Percentiles rank a stretch among this genome's conserved stretches.
These are phyloP conservation scores for Apoda limacodes DNA, from an alignment of 2,888 invertebrate genomes.

Conservation along the genomic window DNA sequence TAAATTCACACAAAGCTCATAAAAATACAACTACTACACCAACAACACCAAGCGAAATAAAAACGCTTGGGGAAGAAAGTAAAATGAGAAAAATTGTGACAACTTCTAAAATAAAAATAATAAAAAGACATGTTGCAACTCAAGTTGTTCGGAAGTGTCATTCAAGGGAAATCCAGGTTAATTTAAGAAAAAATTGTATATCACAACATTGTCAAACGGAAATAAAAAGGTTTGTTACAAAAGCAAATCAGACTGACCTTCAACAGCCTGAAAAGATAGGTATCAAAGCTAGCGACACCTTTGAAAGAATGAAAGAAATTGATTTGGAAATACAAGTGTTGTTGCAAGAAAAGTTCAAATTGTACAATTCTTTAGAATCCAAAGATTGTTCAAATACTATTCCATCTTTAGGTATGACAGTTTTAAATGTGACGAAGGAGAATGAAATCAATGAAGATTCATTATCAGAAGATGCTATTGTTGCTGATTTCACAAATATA, in stretches of 20 bases:
- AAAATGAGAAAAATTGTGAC: no score
- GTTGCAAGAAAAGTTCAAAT: conserved; percentile 67
- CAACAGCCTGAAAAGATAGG: conserved; percentile 22
- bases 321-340: conserved; percentile 69
- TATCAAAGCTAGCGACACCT: conserved; percentile 36
- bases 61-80: conserved; percentile 14
- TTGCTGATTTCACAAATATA: conserved; percentile 47
- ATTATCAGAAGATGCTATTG: conserved; percentile 39
- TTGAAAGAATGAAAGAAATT: conserved; percentile 71
- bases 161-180: conserved; percentile 39
- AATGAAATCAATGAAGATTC: conserved; percentile 20
- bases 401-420: conserved; percentile 52
- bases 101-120: no score
- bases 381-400: conserved; percentile 35
- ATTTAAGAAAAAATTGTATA: conserved; percentile 21
- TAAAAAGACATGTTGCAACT: conserved; percentile 24
- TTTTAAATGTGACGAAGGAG: conserved; percentile 38
- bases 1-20: conserved; percentile 33
- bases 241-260: conserved; percentile 40
- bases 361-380: conserved; percentile 63
- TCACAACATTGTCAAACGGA: conserved; percentile 37
- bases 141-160: conserved; percentile 33
- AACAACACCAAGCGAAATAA: conserved; percentile 21
- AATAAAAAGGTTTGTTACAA: conserved; percentile 24
- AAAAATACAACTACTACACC: conserved; percentile 39